Percentiles rank a stretch among this genome's conserved stretches.
phyloP scores from a whole-genome alignment of 2,888 invertebrate species.

The Polylopha cassiicola region DNA sequence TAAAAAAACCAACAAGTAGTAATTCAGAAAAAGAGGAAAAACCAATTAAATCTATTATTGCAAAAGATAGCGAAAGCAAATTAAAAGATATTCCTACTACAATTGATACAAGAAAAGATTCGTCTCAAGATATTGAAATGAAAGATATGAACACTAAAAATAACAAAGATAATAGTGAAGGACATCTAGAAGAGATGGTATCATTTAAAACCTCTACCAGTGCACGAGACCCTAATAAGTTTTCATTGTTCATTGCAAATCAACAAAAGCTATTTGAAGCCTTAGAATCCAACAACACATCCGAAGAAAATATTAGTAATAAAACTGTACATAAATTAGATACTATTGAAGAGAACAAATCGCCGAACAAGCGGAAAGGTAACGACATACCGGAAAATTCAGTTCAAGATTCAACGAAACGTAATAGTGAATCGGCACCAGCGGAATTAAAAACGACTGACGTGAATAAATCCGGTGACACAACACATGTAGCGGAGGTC shows the following conservation, averaged over 20 bases:
- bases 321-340: too few relatives aligned
- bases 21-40: constrained; percentile 1
- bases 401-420: not conserved
- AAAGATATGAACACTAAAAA: not conserved
- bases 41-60: constrained; percentile 4
- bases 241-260: constrained; percentile 39
- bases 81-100: not conserved
- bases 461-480: constrained; percentile 21
- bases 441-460: constrained; percentile 2
- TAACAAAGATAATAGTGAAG: constrained; percentile 9
- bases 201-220: constrained; percentile 2
- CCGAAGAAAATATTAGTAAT: too few relatives aligned
- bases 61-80: not conserved
- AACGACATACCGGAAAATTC: too few relatives aligned
- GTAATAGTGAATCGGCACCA: constrained; percentile 8
- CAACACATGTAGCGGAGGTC: constrained; percentile 40
- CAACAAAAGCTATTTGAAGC: constrained; percentile 43
- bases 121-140: not conserved
- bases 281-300: constrained; percentile 35
- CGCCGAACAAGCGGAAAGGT: too few relatives aligned
- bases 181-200: constrained; percentile 31
- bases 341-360: too few relatives aligned
- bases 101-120: not conserved
- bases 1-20: constrained; percentile 1
- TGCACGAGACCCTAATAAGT: constrained; percentile 30